Base-by-base conservation (phyloP, 2,113 vertebrate genomes). In the Tamias sibiricus region DNA sequence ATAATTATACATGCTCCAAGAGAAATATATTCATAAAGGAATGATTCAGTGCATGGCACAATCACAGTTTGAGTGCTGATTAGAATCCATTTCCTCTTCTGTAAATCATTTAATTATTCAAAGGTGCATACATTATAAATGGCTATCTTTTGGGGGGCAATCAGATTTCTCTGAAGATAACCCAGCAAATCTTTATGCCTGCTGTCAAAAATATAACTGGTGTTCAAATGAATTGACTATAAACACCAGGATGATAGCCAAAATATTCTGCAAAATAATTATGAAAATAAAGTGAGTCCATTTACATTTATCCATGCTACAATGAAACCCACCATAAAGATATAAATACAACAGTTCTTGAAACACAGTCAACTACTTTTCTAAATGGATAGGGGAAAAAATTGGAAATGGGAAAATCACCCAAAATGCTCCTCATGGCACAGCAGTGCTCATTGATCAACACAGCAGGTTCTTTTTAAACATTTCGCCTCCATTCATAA, bases 1-100 rank as follows among this genome's bases (percentile, higher is more conserved):
- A 97, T 93, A 97, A 98, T 97, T 97, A 96, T 87, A 93, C 76
- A 94, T 88, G 95, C 92, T 98, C 94, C 84, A 90, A 94, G 90
- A 98, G 91, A 97, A 92, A 98, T 88, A 0, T 0, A 96, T 3
- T 96, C 94, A 96, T 97, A 97, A 93, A 97, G 54, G 42, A 94
- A 97, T 89, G 83, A 97, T 94, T 98, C 82, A 77, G 74, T 95
- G 81, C 84, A 92, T 4, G 28, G 1, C 85, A 97, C 74, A 94
- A 96, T 96, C 97, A 94, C 90, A 97, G 95, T 86, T 86, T 47
- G 19, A 66, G 82, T 97, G 84, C 92, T 94, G 79, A 97, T 94
- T 88, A 44, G 64, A 88, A 97, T 94, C 79, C 35, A 80, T 97
- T 94, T 97, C 76, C 64, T 97, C 81, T 89, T 97, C 17, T 11